These are phyloP conservation scores for Microcaecilia unicolor DNA, from an alignment of 2,797 vertebrate species.

Conservation along the genomic window DNA sequence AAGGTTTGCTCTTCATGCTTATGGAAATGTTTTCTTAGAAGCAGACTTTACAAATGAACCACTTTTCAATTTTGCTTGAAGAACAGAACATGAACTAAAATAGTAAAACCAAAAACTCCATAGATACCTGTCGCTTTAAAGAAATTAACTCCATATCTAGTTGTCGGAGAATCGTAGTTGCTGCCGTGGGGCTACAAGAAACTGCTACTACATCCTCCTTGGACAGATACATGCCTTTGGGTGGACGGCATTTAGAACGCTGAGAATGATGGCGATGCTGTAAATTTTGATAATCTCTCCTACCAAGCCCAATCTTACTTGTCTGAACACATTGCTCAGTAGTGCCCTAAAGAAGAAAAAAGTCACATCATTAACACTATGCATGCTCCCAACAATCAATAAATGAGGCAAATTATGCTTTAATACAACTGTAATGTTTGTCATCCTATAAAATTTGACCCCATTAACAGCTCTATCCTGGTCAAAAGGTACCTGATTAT, in stretches of 20 bases:
- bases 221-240: conserved; percentile 95
- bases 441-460: too few species aligned
- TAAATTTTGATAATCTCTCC: conserved; percentile 88
- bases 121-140: conserved; percentile 88
- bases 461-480: too few species aligned
- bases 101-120: conserved; percentile 5
- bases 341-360: conserved; percentile 50
- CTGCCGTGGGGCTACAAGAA: conserved; percentile 86
- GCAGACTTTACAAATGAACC: too few species aligned
- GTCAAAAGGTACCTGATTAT: too few species aligned
- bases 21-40: too few species aligned
- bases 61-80: too few species aligned
- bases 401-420: too few species aligned
- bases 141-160: conserved; percentile 96
- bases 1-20: too few species aligned
- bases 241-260: conserved; percentile 88
- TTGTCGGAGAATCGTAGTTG: conserved; percentile 87
- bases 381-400: too few species aligned
- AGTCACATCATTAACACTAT: neutral
- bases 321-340: conserved; percentile 66
- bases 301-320: conserved; percentile 78
- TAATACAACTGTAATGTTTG: too few species aligned
- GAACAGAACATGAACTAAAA: too few species aligned
- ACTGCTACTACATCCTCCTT: conserved; percentile 94
- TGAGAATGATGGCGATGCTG: conserved; percentile 90